Percentiles rank a stretch among this genome's conserved stretches.
These are phyloP conservation scores for Dryocosmus kuriphilus DNA, from an alignment of 2,888 invertebrate species.

Conservation along the genomic window DNA sequence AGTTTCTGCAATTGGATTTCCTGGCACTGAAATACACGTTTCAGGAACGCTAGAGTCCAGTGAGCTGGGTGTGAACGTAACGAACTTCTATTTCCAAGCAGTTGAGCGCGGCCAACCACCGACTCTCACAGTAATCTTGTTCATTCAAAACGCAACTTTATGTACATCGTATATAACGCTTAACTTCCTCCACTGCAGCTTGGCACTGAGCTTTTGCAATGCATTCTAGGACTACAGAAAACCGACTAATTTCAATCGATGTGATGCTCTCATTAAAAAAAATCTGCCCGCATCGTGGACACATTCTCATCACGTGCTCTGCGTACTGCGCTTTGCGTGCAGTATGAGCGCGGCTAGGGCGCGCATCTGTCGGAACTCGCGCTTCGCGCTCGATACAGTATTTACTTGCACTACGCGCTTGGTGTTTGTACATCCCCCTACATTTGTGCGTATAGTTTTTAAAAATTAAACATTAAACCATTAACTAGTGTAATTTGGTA, in stretches of 20 bases:
- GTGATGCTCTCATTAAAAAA: neutral
- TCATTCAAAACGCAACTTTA: slow-evolving; percentile 45
- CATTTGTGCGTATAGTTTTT: too few species aligned
- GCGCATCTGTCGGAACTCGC: too few species aligned
- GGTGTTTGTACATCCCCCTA: too few species aligned
- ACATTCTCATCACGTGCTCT: too few species aligned
- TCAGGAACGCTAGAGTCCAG: slow-evolving; percentile 26
- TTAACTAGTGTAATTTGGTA: too few species aligned
- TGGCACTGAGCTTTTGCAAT: slow-evolving; percentile 32
- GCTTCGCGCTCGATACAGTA: too few species aligned
- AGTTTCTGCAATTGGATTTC: slow-evolving; percentile 27
- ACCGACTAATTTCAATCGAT: neutral
- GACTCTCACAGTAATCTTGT: slow-evolving; percentile 46
- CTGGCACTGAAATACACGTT: slow-evolving; percentile 19
- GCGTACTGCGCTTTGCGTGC: too few species aligned
- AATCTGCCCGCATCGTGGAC: too few species aligned
- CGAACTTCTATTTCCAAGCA: slow-evolving; percentile 36
- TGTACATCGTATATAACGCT: slow-evolving; percentile 33
- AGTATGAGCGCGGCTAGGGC: too few species aligned
- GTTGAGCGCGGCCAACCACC: slow-evolving; percentile 31
- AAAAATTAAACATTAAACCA: too few species aligned
- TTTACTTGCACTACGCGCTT: too few species aligned
- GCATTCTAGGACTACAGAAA: neutral
- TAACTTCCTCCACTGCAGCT: slow-evolving; percentile 6
- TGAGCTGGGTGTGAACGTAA: slow-evolving; percentile 28